Evolutionary conservation across 2,113 vertebrate species (phyloP), one percentile per base, ranked within the genome.

Genomic region (Gopherus flavomarginatus): DNA sequence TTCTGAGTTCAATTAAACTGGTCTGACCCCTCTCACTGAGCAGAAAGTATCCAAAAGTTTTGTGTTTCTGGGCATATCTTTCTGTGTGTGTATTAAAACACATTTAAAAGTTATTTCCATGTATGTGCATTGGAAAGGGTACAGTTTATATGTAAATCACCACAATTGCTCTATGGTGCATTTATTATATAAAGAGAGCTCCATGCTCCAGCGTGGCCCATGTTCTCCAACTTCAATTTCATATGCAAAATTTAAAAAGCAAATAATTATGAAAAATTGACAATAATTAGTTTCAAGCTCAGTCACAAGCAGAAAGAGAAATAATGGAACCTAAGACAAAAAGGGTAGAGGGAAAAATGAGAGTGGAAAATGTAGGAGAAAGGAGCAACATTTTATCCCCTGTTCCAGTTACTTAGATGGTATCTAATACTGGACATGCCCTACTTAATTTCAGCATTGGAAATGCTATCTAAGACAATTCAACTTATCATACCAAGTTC

Each of bases 281-380:
- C 42, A 89, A 52, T 50, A 80, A 38, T 82, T 85, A 7, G 42
- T 29, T 90, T 89, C 54, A 85, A 85, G 26, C 3, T 82, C 42
- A 87, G 11, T 89, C 57, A 91, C 11, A 94, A 90, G 50, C 5
- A 87, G n/a, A 78, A 83, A 87, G 54, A 77, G 8, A 85, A 83
- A 4, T 24, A 27, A 87, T 44, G 42, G 44, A 27, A 78, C 24
- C 75, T 78, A 24, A 47, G 38, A 78, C 42, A 47, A 78, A 47
- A 42, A 27, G 42, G 26, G 42, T 16, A 44, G 12, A 47, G 26
- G 42, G 75, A 47, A 52, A 7, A 38, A 79, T 8, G 27, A 0
- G 19, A 62, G 44, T 56, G 17, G 7, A 35, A 92, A 91, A 27
- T 24, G 2, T 22, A 84, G 57, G 8, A 80, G 57, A 11, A 59